Base-by-base conservation (phyloP, 2,888 invertebrate species). In the Rhogogaster chlorosoma region DNA sequence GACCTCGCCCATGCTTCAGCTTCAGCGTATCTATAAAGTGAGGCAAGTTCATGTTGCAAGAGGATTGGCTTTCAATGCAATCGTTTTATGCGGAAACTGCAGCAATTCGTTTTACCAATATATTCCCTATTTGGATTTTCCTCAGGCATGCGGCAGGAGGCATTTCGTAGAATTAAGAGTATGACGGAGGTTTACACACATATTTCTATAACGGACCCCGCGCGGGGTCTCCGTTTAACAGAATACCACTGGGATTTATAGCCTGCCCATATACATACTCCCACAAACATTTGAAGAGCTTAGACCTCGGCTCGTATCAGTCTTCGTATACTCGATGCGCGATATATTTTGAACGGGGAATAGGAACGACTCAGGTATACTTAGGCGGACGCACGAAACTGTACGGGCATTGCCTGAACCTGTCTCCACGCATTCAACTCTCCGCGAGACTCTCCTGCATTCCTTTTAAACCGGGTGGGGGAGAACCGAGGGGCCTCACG, bases 321-420 rank as follows among this genome's bases (percentile, higher is more conserved):
- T 61, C 2, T n/a, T 3, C 18, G 10, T 12, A 77, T 77, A n/a
- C 71, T 45, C 32, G 7, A 38, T 89, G 91, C 91, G 90, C 92
- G 91, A 93, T 93, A 93, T 93, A 91, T 93, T 93, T 92, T 90
- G 92, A 92, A 93, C 91, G 92, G 93, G 89, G 88, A 91, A 90
- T 93, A 93, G 91, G 92, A 88, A 82, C n/a, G 12, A 75, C 64
- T 29, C 82, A 73, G 67, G 38, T 57, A 61, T 80, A n/a, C n/a
- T n/a, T n/a, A 38, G 26, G 57, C 32, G 57, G 12, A n/a, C 53
- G 45, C 1, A 77, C 84, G 85, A 89, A 88, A 88, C 87, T 87
- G 61, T 15, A 45, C 77, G 90, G 91, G 91, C 92, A 91, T 90
- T 90, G 92, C 91, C 90, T 92, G 91, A 92, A 92, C 92, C 93